phyloP scores from a whole-genome alignment of 2,797 vertebrate species.

The Petrocephalus sullivani region DNA sequence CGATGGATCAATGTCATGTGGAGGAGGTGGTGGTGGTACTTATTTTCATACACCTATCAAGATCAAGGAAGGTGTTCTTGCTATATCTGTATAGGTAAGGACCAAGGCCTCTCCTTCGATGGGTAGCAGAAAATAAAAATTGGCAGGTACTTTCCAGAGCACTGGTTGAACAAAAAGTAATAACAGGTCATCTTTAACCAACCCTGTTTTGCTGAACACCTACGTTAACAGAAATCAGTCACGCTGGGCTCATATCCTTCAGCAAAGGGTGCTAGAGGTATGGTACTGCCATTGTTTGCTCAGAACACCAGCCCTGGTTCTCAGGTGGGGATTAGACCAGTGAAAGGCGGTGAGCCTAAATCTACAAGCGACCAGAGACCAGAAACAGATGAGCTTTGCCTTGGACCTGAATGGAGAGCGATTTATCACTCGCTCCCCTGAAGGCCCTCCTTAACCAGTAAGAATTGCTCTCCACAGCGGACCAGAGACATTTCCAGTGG shows the following conservation, averaged over 20 bases:
- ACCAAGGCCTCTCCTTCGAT: neutral
- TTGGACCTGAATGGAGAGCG: neutral
- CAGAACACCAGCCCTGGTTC: neutral
- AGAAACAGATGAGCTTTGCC: constrained; percentile 4
- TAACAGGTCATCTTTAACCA: neutral
- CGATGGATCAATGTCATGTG: neutral
- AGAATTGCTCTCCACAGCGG: neutral
- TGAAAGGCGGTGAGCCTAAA: neutral
- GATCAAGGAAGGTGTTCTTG: neutral
- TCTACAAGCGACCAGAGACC: neutral
- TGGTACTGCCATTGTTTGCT: neutral
- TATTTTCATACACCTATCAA: neutral
- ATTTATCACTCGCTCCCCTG: neutral
- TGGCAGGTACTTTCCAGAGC: neutral
- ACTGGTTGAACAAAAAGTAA: too few species aligned
- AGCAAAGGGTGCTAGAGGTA: neutral
- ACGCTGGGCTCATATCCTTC: neutral
- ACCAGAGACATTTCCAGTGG: neutral
- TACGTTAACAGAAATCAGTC: neutral
- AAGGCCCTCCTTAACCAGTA: neutral
- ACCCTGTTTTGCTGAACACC: neutral
- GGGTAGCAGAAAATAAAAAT: neutral
- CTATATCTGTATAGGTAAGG: neutral
- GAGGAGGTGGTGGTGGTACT: neutral
- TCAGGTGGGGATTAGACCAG: neutral